phyloP scores from a whole-genome alignment of 2,797 vertebrate species.

The Gallinago stenura region DNA sequence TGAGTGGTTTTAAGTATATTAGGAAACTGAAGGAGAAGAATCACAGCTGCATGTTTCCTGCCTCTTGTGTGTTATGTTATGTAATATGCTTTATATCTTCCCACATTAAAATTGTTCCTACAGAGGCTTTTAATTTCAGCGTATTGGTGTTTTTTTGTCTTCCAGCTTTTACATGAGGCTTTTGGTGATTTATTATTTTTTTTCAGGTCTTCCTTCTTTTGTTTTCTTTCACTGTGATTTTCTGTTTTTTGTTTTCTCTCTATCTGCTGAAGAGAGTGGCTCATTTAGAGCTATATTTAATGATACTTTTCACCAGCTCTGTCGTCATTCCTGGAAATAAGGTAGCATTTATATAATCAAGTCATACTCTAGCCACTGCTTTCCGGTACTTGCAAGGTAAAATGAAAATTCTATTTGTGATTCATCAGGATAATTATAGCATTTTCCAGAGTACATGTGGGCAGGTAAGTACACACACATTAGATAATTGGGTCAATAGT shows the following conservation, averaged over 20 bases:
- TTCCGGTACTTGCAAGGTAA: slow-evolving; percentile 28
- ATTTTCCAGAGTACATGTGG: slow-evolving; percentile 7
- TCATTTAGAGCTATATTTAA: slow-evolving; percentile 45
- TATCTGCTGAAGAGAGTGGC: background rate
- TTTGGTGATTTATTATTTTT: background rate
- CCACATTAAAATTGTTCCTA: background rate
- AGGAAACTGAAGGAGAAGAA: background rate
- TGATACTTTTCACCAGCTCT: background rate
- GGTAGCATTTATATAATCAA: slow-evolving; percentile 54
- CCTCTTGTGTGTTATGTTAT: background rate
- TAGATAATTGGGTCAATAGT: slow-evolving; percentile 46
- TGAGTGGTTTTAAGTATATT: background rate
- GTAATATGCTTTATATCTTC: background rate
- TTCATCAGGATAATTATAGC: slow-evolving; percentile 50
- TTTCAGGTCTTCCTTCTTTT: background rate
- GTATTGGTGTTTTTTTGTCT: background rate
- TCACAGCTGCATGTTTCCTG: background rate
- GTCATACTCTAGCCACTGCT: background rate
- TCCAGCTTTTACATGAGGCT: background rate
- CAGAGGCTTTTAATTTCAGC: background rate
- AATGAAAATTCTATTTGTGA: slow-evolving; percentile 54
- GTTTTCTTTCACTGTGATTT: background rate
- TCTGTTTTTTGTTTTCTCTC: slow-evolving; percentile 7
- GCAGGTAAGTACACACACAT: slow-evolving; percentile 28
- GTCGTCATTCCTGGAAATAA: slow-evolving; percentile 48